A percentile compares a stretch with the other conserved stretches of the same genome.
phyloP scores from a whole-genome alignment of 1,140 invertebrate species.

The Calliopsis andreniformis region DNA sequence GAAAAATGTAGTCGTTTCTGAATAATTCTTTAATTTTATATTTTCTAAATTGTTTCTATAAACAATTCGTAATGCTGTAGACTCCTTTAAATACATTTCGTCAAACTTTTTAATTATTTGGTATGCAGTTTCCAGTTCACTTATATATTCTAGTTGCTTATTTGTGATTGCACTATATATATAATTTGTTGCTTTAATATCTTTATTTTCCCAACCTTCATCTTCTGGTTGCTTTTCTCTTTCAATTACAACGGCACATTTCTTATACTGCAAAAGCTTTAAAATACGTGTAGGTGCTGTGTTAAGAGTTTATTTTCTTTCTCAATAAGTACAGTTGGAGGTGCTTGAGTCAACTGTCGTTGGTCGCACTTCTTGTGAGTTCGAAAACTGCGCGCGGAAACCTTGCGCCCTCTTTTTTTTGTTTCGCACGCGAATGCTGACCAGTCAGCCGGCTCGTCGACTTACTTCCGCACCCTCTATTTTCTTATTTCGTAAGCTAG shows the following conservation, averaged over 20 bases:
- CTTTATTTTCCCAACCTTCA: conserved; percentile 28
- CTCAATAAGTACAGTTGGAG: too few species aligned
- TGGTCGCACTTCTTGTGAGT: too few species aligned
- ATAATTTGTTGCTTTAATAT: conserved; percentile 40
- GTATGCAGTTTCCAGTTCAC: background rate
- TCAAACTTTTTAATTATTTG: conserved; percentile 46
- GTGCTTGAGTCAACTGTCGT: too few species aligned
- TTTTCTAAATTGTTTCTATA: conserved; percentile 37
- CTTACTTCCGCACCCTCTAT: too few species aligned
- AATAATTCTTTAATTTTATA: conserved; percentile 42
- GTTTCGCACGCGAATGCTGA: too few species aligned
- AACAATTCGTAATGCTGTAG: conserved; percentile 49
- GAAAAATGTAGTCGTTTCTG: conserved; percentile 55
- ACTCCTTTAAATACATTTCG: conserved; percentile 41
- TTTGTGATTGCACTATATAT: conserved; percentile 47
- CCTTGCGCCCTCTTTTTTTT: too few species aligned
- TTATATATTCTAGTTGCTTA: conserved; percentile 48
- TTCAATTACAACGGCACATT: background rate
- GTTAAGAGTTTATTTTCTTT: too few species aligned
- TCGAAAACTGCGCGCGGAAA: too few species aligned
- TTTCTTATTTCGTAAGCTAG: too few species aligned
- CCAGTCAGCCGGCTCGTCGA: too few species aligned
- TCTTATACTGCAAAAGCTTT: conserved; percentile 11
- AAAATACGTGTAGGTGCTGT: too few species aligned
- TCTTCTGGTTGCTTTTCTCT: conserved; percentile 4